Evolutionary conservation across 2,113 vertebrate genomes (phyloP).

Genomic region (Agapornis roseicollis): DNA sequence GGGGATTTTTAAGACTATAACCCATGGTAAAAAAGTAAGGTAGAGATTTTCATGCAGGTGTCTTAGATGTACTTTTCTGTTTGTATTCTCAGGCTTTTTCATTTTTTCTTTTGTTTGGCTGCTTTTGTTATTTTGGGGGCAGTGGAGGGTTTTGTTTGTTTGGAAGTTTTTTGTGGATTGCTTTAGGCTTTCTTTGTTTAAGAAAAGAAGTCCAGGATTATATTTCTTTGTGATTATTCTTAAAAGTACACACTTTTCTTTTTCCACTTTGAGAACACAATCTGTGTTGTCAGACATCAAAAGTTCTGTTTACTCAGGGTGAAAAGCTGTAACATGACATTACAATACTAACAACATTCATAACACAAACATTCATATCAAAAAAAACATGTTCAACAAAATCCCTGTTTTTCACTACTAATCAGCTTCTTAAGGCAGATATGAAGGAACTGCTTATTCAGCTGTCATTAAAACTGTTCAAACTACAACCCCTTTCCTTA

Average conservation of each 20-base stretch:
- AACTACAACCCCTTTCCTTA: neutral
- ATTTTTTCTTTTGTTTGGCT: neutral
- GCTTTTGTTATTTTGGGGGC: neutral
- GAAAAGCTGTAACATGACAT: neutral
- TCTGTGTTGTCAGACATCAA: neutral
- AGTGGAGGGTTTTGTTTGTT: neutral
- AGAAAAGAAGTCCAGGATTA: neutral
- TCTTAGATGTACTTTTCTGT: neutral
- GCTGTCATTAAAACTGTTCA: neutral
- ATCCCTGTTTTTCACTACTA: neutral
- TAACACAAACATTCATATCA: accelerated
- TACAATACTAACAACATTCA: neutral
- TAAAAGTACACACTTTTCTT: neutral
- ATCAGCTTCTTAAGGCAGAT: neutral
- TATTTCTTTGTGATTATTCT: neutral
- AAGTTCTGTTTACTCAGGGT: neutral
- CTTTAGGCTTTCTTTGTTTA: neutral
- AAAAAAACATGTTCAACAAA: neutral
- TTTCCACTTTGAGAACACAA: neutral
- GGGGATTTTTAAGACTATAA: neutral
- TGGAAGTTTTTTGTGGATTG: neutral
- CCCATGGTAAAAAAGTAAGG: neutral
- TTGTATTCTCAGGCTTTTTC: neutral
- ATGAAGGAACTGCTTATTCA: neutral
- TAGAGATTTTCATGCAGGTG: neutral